Conservation (phyloP, 1,140 invertebrate genomes). For the Magallana gigas region DNA sequence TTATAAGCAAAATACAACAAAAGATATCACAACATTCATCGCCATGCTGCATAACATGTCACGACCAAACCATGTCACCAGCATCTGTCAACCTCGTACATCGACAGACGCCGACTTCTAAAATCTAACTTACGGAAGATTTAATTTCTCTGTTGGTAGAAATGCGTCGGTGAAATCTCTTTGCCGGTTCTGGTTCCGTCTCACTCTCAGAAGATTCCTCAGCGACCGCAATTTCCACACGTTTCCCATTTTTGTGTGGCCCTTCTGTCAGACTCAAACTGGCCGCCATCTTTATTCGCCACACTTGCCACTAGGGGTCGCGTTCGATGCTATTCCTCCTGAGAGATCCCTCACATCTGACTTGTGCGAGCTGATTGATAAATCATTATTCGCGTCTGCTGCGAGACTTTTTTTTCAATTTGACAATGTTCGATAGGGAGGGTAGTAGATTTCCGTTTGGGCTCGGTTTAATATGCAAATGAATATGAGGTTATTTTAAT, state of each 20-base stretch:
- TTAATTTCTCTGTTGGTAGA: conserved; percentile 85
- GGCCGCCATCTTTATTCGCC: conserved; percentile 68
- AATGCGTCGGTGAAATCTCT: conserved; percentile 84
- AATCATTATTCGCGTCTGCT: no score
- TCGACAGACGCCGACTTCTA: conserved; percentile 20
- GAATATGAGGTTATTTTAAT: no score
- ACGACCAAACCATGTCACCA: neutral
- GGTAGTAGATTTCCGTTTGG: no score
- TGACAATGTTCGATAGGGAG: no score
- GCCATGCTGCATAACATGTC: no score
- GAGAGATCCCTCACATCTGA: neutral
- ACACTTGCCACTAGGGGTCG: conserved; percentile 51
- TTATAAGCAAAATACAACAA: no score
- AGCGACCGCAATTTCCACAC: conserved; percentile 54
- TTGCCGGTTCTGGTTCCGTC: conserved; percentile 84
- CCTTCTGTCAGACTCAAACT: conserved; percentile 53
- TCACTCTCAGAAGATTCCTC: conserved; percentile 85
- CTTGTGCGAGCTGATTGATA: neutral
- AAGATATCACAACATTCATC: no score
- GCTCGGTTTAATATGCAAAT: no score
- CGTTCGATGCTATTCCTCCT: neutral
- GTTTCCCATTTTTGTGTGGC: conserved; percentile 48
- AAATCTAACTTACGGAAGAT: conserved; percentile 80
- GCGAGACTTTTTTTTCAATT: no score
- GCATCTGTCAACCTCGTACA: conserved; percentile 9